Base-by-base conservation (phyloP, 2,113 vertebrate genomes). In the Anseranas semipalmata region DNA sequence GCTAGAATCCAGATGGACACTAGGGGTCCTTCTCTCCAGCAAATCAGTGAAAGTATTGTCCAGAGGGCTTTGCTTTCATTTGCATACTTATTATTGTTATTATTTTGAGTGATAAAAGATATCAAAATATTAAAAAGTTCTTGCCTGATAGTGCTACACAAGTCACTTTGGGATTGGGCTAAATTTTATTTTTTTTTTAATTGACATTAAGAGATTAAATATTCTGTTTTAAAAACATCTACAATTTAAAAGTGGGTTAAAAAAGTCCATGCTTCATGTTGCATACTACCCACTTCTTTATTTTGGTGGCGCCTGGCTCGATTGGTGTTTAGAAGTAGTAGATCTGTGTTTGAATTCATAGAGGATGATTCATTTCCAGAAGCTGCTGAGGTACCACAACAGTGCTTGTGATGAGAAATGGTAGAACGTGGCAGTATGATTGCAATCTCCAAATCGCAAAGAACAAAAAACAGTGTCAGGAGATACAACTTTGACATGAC, bases 1-100 rank as follows among this genome's bases (percentile, higher is more conserved):
- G 94, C 94, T 95, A 79, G 93, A 96, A 95, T 96, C 95, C 95
- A 97, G 60, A 83, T 95, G 93, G 95, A 94, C 96, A 97, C 91
- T 95, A 98, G 95, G 59, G 93, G 87, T 97, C 94, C 91, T 97
- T 98, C 95, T 96, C 72, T 79, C 53, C 79, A 97, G 93, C 68
- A 96, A 62, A 83, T 89, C 79, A 85, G 68, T 72, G 56, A 79
- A 95, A 96, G 93, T 87, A 79, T 28, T 96, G 59, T 95, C 89
- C 96, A 92, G 55, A 84, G 85, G 94, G 63, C 81, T 96, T 96
- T 67, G 39, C 75, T 94, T 90, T 35, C 17, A 97, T 97, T 97
- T 97, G 59, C 68, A 70, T 97, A 65, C 53, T 93, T 92, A 56
- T 85, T 96, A 74, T 95, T 97, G 55, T 89, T 96, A 75, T 68